phyloP scores from a whole-genome alignment of 2,113 vertebrate species.

The Corvus hawaiiensis region DNA sequence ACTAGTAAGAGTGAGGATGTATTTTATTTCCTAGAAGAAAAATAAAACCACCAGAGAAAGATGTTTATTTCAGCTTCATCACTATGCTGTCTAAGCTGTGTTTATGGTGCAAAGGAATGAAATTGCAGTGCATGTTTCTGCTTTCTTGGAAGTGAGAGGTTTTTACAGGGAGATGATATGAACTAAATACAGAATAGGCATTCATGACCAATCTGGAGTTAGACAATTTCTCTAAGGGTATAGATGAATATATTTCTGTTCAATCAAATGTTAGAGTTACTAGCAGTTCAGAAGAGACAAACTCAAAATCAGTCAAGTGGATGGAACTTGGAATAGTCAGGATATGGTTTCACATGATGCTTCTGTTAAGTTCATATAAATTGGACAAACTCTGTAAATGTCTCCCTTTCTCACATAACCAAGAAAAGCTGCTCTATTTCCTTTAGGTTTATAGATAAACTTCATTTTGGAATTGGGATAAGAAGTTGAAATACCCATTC shows the following conservation, averaged over 20 bases:
- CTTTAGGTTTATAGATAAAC: neutral
- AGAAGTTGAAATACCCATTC: neutral
- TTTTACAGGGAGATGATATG: neutral
- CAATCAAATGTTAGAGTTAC: neutral
- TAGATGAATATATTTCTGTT: neutral
- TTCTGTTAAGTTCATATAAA: neutral
- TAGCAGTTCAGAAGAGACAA: neutral
- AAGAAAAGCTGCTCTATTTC: neutral
- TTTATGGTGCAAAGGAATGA: neutral
- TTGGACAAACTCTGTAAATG: neutral
- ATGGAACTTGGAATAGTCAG: neutral
- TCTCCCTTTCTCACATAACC: neutral
- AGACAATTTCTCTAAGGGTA: neutral
- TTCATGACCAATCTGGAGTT: neutral
- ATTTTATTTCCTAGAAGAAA: neutral
- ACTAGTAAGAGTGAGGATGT: neutral
- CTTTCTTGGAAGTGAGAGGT: neutral
- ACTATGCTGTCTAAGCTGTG: neutral
- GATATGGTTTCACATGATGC: neutral
- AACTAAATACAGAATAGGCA: neutral
- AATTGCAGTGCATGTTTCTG: neutral
- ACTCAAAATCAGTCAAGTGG: neutral
- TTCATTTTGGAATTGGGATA: neutral
- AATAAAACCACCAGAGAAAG: neutral
- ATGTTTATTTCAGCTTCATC: neutral